These are phyloP conservation scores for Brevimyrus niger DNA, from an alignment of 2,113 vertebrate genomes.

Conservation along the genomic window DNA sequence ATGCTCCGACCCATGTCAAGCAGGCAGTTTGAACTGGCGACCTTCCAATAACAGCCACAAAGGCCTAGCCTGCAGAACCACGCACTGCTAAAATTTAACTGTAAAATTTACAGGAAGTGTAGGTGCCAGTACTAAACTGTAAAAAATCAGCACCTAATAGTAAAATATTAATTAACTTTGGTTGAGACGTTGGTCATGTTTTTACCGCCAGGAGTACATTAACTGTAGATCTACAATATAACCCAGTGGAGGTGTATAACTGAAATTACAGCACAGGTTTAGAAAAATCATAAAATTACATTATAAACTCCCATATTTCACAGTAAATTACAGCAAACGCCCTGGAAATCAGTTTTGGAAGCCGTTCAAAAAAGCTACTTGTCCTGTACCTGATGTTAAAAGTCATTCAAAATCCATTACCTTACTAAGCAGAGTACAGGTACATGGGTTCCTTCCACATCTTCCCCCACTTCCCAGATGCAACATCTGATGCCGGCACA, in stretches of 20 bases:
- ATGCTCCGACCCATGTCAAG: neutral
- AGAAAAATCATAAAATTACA: neutral
- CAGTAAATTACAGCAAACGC: neutral
- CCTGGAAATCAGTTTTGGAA: neutral
- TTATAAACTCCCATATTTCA: neutral
- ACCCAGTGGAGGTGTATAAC: neutral
- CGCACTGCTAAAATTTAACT: neutral
- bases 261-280: neutral
- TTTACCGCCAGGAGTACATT: neutral
- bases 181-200: neutral
- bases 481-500: neutral
- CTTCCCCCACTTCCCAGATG: neutral
- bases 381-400: neutral
- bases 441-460: neutral
- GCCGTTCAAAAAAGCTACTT: neutral
- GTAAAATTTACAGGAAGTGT: neutral
- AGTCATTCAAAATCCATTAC: neutral
- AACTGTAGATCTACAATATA: neutral
- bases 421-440: neutral
- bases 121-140: neutral
- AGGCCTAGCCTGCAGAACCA: neutral
- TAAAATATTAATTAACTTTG: no score
- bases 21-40: neutral
- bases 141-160: neutral
- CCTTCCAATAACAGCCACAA: neutral